These are phyloP conservation scores for Sorex fumeus DNA, from an alignment of 2,113 vertebrate species.

Conservation along the genomic window DNA sequence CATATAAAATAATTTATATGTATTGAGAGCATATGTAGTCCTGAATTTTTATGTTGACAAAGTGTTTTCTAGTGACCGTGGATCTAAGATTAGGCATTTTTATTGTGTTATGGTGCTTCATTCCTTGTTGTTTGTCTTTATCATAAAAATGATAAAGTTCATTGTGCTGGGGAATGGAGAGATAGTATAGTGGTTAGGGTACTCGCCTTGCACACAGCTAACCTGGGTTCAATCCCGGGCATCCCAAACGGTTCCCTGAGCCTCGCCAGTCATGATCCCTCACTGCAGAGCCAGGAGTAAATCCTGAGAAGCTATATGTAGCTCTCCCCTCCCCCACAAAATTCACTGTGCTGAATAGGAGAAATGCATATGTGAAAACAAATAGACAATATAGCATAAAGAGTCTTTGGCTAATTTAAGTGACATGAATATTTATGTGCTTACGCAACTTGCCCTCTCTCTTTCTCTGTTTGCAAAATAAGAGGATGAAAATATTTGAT, in stretches of 20 bases:
- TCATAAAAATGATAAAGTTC: background rate
- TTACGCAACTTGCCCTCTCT: background rate
- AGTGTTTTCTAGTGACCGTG: background rate
- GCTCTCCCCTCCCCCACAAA: background rate
- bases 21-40: background rate
- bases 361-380: constrained; percentile 21
- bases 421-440: background rate
- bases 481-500: constrained; percentile 9
- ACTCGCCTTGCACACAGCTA: no score
- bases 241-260: no score
- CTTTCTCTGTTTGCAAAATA: constrained; percentile 26
- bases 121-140: constrained; percentile 13
- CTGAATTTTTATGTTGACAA: constrained; percentile 15
- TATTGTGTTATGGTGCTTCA: background rate
- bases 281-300: no score
- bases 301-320: no score
- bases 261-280: no score
- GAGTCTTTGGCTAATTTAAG: constrained; percentile 1
- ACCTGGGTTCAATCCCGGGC: no score
- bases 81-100: background rate
- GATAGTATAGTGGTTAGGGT: no score
- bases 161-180: no score
- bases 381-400: background rate
- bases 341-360: background rate
- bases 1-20: background rate